phyloP scores from a whole-genome alignment of 2,888 invertebrate genomes.

The Venustoraphidia nigricollis region DNA sequence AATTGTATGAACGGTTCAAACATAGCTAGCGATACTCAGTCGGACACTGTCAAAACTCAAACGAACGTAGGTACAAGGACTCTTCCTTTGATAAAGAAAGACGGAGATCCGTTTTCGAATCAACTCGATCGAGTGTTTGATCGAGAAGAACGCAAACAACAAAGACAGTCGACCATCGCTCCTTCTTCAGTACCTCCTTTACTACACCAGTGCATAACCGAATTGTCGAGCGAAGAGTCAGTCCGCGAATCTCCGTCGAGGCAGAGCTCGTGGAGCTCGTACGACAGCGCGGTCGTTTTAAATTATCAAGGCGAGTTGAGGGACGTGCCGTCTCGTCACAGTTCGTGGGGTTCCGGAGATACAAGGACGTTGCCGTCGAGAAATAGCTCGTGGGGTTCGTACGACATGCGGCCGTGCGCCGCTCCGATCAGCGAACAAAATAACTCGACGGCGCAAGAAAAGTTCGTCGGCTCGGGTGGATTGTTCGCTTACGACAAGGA shows the following conservation, averaged over 20 bases:
- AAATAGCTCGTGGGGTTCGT: constrained; percentile 58
- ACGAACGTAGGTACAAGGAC: constrained; percentile 20
- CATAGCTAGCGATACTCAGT: constrained; percentile 15
- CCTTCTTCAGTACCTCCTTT: constrained; percentile 19
- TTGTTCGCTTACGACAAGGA: constrained; percentile 39
- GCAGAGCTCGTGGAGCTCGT: constrained; percentile 64
- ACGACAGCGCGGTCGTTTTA: constrained; percentile 60
- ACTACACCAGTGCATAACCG: constrained; percentile 24
- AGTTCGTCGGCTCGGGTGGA: constrained; percentile 25
- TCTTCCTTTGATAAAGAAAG: constrained; percentile 14
- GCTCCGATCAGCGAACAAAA: constrained; percentile 11
- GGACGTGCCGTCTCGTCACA: constrained; percentile 57
- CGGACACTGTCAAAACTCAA: constrained; percentile 11
- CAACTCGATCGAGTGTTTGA: constrained; percentile 57
- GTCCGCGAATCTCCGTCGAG: constrained; percentile 39
- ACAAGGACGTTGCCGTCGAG: constrained; percentile 45
- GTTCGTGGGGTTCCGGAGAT: constrained; percentile 72
- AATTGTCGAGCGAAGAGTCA: constrained; percentile 15
- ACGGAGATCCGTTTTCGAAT: constrained; percentile 51
- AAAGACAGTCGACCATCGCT: constrained; percentile 21
- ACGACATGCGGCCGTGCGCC: constrained; percentile 38
- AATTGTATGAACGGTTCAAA: constrained; percentile 10
- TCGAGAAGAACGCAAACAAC: constrained; percentile 39
- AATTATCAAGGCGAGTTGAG: constrained; percentile 32
- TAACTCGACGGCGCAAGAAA: constrained; percentile 10